These are phyloP conservation scores for Sepioteuthis lessoniana DNA, from an alignment of 2,888 invertebrate species.

Conservation along the genomic window DNA sequence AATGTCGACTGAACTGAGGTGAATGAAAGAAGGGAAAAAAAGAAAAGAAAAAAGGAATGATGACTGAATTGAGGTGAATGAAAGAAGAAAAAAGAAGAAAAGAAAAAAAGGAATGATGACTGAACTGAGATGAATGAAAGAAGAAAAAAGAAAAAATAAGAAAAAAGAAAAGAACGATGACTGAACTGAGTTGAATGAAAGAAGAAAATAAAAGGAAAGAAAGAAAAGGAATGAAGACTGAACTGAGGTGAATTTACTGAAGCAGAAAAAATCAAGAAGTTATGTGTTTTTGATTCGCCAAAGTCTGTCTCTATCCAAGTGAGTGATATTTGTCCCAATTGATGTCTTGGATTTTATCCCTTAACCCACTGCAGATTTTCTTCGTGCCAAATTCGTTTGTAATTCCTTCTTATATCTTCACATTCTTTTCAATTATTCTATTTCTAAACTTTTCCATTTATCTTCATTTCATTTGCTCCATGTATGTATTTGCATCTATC, in stretches of 20 bases:
- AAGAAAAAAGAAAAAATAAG: too few relatives aligned
- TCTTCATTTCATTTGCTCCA: background rate
- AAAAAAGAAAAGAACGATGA: too few relatives aligned
- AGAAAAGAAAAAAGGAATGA: too few relatives aligned
- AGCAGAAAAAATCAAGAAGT: background rate
- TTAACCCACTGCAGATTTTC: background rate
- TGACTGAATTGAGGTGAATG: too few relatives aligned
- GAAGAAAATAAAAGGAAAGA: too few relatives aligned
- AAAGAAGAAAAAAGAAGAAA: too few relatives aligned
- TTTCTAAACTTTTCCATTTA: background rate
- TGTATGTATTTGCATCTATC: background rate
- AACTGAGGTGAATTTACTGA: background rate
- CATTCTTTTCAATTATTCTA: background rate
- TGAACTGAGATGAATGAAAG: background rate
- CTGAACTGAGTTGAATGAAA: too few relatives aligned
- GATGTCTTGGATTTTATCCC: constrained; percentile 37
- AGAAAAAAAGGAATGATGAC: background rate
- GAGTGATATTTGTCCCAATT: constrained; percentile 38
- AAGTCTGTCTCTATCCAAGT: constrained; percentile 35
- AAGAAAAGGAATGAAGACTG: background rate
- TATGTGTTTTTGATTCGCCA: constrained; percentile 41
- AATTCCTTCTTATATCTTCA: background rate
- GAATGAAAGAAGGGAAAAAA: background rate
- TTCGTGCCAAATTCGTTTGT: background rate
- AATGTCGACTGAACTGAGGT: background rate